These are phyloP conservation scores for Acleris cristana DNA, from an alignment of 2,888 invertebrate genomes.

Conservation along the genomic window DNA sequence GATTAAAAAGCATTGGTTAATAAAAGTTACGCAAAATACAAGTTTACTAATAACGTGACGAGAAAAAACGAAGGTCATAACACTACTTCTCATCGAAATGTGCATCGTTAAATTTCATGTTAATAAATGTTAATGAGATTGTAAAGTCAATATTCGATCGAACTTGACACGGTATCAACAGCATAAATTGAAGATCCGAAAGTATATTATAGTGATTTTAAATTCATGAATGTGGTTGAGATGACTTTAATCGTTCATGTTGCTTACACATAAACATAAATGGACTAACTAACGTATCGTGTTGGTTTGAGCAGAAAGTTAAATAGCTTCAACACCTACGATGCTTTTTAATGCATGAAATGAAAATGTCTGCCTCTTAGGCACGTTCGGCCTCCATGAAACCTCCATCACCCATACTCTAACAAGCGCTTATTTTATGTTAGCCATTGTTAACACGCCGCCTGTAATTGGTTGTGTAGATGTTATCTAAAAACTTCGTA, in stretches of 20 bases:
- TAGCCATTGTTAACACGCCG: slow-evolving; percentile 64
- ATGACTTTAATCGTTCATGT: too few relatives aligned
- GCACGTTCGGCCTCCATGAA: slow-evolving; percentile 22
- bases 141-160: slow-evolving; percentile 15
- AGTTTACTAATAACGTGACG: slow-evolving; percentile 10
- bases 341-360: not conserved
- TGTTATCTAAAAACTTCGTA: slow-evolving; percentile 67
- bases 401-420: slow-evolving; percentile 18
- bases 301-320: too few relatives aligned
- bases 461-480: slow-evolving; percentile 68
- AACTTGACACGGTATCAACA: slow-evolving; percentile 24
- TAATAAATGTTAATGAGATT: slow-evolving; percentile 29
- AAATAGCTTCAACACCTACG: too few relatives aligned
- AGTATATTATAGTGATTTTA: not conserved
- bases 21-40: slow-evolving; percentile 22
- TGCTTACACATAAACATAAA: too few relatives aligned
- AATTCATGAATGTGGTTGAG: not conserved
- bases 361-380: not conserved
- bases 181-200: slow-evolving; percentile 14
- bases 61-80: slow-evolving; percentile 25
- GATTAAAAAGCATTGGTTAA: slow-evolving; percentile 1
- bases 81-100: slow-evolving; percentile 7
- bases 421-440: slow-evolving; percentile 52
- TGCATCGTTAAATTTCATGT: slow-evolving; percentile 14
- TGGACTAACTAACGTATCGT: too few relatives aligned